Conservation (phyloP, 2,113 vertebrate genomes). For the human region DNA sequence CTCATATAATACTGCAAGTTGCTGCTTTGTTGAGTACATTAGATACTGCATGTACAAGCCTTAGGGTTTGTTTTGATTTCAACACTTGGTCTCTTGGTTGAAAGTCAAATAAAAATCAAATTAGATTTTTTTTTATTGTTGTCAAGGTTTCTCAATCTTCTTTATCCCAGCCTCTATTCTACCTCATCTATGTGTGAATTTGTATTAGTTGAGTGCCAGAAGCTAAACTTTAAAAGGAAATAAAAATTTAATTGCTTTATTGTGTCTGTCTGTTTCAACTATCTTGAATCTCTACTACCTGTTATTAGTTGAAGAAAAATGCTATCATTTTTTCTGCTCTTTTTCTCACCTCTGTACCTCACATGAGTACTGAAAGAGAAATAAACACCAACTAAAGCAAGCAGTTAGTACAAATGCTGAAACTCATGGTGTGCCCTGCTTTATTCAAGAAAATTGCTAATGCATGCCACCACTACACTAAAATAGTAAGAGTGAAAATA, state of each 20-base stretch:
- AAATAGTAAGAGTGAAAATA: background rate
- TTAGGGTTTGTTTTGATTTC: conserved; percentile 68
- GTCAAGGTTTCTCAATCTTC: background rate
- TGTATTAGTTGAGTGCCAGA: conserved; percentile 29
- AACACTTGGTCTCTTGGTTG: conserved; percentile 47
- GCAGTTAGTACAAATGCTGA: background rate
- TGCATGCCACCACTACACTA: too few relatives aligned
- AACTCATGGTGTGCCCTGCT: background rate
- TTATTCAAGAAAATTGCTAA: conserved; percentile 9
- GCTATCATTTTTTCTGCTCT: background rate
- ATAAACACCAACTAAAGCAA: conserved; percentile 30
- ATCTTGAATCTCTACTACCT: background rate
- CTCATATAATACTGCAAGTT: conserved; percentile 2
- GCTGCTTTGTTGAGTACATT: background rate
- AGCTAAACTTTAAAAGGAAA: conserved; percentile 60
- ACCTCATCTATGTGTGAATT: conserved; percentile 23
- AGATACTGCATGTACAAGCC: conserved; percentile 1
- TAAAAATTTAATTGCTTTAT: conserved; percentile 40
- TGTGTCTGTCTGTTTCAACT: conserved; percentile 63
- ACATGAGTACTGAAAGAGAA: background rate
- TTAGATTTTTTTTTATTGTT: conserved; percentile 17
- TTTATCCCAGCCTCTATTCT: background rate
- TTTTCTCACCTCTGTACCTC: conserved; percentile 27
- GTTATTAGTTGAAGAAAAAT: conserved; percentile 7
- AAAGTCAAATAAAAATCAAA: conserved; percentile 73